Conservation (phyloP, 2,113 vertebrate species). For the Crocuta crocuta region DNA sequence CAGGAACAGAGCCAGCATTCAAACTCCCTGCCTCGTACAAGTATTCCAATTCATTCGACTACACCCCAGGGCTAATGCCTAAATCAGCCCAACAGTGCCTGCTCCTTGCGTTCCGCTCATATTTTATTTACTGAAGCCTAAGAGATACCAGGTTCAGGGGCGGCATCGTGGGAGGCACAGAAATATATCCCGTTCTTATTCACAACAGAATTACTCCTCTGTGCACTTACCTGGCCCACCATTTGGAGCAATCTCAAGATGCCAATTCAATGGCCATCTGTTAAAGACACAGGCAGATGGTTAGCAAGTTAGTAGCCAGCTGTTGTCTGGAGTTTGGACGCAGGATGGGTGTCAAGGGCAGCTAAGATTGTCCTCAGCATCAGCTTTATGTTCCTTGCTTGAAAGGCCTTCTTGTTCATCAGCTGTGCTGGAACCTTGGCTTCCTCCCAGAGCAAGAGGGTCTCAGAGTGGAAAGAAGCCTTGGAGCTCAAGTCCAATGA, state of each 20-base stretch:
- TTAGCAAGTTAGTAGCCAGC: background rate
- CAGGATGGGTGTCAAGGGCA: background rate
- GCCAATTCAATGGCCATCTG: background rate
- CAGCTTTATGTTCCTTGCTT: background rate
- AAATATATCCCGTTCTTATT: background rate
- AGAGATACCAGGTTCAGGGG: background rate
- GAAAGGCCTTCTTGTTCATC: background rate
- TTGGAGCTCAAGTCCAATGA: background rate
- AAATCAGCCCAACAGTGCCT: background rate
- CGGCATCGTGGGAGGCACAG: background rate
- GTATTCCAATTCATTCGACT: background rate
- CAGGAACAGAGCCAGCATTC: background rate
- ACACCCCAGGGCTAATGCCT: background rate
- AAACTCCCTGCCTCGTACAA: background rate
- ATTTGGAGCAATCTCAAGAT: background rate
- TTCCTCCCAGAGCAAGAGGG: background rate
- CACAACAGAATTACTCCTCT: background rate
- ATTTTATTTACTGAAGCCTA: background rate
- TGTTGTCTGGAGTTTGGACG: background rate
- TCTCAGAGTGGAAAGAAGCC: background rate
- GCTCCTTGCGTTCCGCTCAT: background rate
- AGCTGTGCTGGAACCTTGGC: fast-evolving
- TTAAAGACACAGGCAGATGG: fast-evolving
- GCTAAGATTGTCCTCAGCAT: background rate
- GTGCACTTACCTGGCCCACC: background rate